These are phyloP conservation scores for Chelonia mydas DNA, from an alignment of 2,797 vertebrate genomes.

Conservation along the genomic window DNA sequence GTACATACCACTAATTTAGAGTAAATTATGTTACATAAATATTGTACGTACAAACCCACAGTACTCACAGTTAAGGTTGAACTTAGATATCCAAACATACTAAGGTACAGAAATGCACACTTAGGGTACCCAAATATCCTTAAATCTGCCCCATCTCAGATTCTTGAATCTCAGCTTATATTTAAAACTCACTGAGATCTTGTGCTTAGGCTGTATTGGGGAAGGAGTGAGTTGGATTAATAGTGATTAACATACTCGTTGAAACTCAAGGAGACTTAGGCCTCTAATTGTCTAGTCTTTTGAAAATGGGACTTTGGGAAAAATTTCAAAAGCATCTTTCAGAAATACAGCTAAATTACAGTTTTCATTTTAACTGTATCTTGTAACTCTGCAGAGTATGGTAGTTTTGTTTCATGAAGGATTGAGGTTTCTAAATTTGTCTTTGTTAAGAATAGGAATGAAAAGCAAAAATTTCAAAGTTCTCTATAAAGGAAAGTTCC, in stretches of 20 bases:
- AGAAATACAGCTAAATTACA: not conserved
- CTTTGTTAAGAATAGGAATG: not conserved
- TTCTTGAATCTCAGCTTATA: not conserved
- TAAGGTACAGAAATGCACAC: not conserved
- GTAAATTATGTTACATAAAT: not conserved
- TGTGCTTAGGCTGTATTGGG: not conserved
- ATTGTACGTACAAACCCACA: not conserved
- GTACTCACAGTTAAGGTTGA: not conserved
- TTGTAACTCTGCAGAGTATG: not conserved
- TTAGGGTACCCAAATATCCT: not conserved
- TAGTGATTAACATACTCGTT: not conserved
- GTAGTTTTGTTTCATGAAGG: not conserved
- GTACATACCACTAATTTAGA: not conserved
- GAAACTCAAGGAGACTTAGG: not conserved
- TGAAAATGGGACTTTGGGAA: not conserved
- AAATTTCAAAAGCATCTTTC: not conserved
- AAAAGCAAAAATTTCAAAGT: not conserved
- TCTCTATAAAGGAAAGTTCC: not conserved
- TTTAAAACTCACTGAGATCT: not conserved
- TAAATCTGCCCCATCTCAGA: not conserved
- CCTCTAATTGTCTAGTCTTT: not conserved
- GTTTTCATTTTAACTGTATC: fast-evolving
- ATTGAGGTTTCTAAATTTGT: not conserved
- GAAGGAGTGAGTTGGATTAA: too few species aligned
- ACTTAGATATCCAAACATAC: not conserved